These are phyloP conservation scores for Thunnus thynnus DNA, from an alignment of 2,113 vertebrate genomes.

Conservation along the genomic window DNA sequence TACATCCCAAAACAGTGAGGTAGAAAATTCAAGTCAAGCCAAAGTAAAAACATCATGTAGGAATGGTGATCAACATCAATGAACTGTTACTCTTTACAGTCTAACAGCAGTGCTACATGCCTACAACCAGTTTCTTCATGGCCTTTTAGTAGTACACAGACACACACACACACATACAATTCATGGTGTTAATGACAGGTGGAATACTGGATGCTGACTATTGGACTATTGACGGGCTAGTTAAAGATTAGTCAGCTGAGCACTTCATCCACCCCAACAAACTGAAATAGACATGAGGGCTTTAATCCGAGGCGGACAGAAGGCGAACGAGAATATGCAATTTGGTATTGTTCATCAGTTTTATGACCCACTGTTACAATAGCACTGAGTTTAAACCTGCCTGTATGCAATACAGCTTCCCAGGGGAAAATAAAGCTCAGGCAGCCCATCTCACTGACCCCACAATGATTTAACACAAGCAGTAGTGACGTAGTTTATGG, in stretches of 20 bases:
- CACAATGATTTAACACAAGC: slow-evolving; percentile 25
- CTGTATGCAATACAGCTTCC: background rate
- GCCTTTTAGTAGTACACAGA: slow-evolving; percentile 15
- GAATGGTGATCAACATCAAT: background rate
- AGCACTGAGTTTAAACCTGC: background rate
- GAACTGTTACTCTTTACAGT: slow-evolving; percentile 3
- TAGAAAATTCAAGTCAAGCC: too few species aligned
- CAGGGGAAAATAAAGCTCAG: background rate
- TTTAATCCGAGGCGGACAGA: slow-evolving; percentile 67
- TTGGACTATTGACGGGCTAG: slow-evolving; percentile 77
- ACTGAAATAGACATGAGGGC: slow-evolving; percentile 73
- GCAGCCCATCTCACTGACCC: slow-evolving; percentile 30
- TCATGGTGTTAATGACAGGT: slow-evolving; percentile 65
- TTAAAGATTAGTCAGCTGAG: slow-evolving; percentile 76
- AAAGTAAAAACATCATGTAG: too few species aligned
- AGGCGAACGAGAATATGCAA: slow-evolving; percentile 42
- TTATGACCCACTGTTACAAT: slow-evolving; percentile 42
- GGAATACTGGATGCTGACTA: slow-evolving; percentile 70
- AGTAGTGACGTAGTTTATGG: slow-evolving; percentile 14
- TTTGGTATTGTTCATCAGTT: slow-evolving; percentile 45
- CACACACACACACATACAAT: background rate
- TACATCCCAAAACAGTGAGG: too few species aligned
- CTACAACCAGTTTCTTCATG: background rate
- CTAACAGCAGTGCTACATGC: background rate
- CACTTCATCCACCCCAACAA: slow-evolving; percentile 68